phyloP scores from a whole-genome alignment of 2,113 vertebrate genomes.

The Alouatta palliata region DNA sequence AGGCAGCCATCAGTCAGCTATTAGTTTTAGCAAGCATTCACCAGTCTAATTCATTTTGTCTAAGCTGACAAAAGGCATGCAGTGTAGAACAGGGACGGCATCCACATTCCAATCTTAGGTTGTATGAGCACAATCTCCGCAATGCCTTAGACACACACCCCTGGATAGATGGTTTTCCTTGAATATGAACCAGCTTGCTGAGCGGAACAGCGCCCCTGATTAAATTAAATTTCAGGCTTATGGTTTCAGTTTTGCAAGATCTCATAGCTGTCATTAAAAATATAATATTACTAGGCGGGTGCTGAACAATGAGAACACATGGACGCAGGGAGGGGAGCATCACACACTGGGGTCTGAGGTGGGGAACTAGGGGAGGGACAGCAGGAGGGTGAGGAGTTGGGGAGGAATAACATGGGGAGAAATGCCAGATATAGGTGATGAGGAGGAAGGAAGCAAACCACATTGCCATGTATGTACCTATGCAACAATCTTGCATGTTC shows the following conservation, averaged over 20 bases:
- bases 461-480: no score
- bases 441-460: no score
- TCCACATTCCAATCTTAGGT: not conserved
- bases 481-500: no score
- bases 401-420: no score
- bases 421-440: no score
- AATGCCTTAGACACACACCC: not conserved
- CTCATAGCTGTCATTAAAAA: not conserved
- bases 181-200: not conserved
- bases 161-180: not conserved
- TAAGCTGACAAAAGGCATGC: not conserved
- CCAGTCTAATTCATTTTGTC: not conserved
- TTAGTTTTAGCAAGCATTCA: constrained; percentile 36
- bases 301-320: no score
- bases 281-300: not conserved
- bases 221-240: not conserved
- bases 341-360: no score
- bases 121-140: not conserved
- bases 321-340: no score
- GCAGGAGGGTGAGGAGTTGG: no score
- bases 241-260: not conserved
- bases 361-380: no score
- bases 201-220: not conserved
- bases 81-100: not conserved
- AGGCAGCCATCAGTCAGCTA: constrained; percentile 28